These are phyloP conservation scores for Protomyctophum bolini DNA, from an alignment of 2,113 vertebrate genomes.

Conservation along the genomic window DNA sequence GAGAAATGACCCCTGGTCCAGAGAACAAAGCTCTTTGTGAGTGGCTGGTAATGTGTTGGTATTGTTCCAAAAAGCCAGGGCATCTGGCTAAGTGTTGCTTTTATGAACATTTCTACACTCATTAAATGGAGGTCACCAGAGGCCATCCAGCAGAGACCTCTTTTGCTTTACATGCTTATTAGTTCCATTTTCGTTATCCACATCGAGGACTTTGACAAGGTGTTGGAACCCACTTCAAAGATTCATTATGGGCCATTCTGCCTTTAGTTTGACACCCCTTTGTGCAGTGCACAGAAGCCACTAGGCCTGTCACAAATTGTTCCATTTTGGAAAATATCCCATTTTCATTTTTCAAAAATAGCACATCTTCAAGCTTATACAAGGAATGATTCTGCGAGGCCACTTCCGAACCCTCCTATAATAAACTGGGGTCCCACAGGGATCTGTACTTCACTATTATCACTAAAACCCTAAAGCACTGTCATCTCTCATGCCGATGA, in stretches of 20 bases:
- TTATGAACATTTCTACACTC: slow-evolving; percentile 60
- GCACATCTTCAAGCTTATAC: too few relatives aligned
- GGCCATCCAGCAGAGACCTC: slow-evolving; percentile 24
- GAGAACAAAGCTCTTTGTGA: slow-evolving; percentile 23
- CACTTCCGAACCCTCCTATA: too few relatives aligned
- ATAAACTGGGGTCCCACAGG: too few relatives aligned
- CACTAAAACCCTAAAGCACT: too few relatives aligned
- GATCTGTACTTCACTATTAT: too few relatives aligned
- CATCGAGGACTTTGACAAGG: slow-evolving; percentile 42
- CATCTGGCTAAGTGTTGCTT: slow-evolving; percentile 34
- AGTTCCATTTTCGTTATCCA: slow-evolving; percentile 55
- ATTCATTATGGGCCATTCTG: slow-evolving; percentile 22
- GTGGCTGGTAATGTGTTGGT: slow-evolving; percentile 52
- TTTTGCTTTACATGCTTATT: slow-evolving; percentile 50
- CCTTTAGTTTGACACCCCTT: slow-evolving; percentile 19
- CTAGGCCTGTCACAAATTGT: too few relatives aligned
- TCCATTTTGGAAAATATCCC: too few relatives aligned
- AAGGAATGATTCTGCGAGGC: too few relatives aligned
- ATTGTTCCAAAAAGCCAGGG: slow-evolving; percentile 47
- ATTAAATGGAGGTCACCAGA: slow-evolving; percentile 66
- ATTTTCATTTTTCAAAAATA: too few relatives aligned
- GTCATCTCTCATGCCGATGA: too few relatives aligned
- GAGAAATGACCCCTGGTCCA: not conserved
- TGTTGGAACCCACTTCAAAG: slow-evolving; percentile 42
- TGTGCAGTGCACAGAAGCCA: slow-evolving; percentile 19